Evolutionary conservation across 2,888 invertebrate genomes (phyloP), one percentile per base, ranked within the genome.

Genomic region (Athetis lepigone): DNA sequence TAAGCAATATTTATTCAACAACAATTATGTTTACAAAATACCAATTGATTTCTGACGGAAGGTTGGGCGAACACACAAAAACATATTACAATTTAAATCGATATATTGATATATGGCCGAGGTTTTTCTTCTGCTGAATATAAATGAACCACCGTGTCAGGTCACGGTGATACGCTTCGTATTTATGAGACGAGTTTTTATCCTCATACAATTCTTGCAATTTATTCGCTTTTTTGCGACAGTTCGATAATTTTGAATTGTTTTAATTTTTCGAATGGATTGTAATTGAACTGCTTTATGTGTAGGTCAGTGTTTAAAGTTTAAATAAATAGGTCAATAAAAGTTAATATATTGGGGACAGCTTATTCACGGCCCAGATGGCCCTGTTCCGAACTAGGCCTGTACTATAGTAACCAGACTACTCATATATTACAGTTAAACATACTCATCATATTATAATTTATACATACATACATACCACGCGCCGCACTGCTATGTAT

Each of bases 51-150:
- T 56, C 77, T 82, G 85, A 79, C 82, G 80, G 82, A 84, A 84
- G 84, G 70, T 60, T 63, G 55, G 18, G 33, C 37, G 56, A 78
- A 79, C 75, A 82, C 78, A 85, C 77, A 85, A 83, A 82, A 85
- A 85, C 78, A 77, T 86, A 87, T 87, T 84, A 86, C 85, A 83
- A 83, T 85, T 86, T 88, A 86, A 88, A 88, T 87, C 79, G 84
- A 80, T 77, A 66, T 76, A 85, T 84, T 85, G 85, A 85, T 83
- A 74, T 75, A 80, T 80, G 71, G 60, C 68, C 66, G 75, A 81
- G 65, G 80, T 82, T 82, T 82, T 85, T 83, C 78, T 50, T 75
- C 23, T 64, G 33, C 56, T 62, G 79, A 80, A 85, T 85, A 81
- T 75, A 76, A 83, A 87, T 84, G 85, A 82, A 81, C 70, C 64